A percentile compares a stretch with the other conserved stretches of the same genome.
Evolutionary conservation across 2,113 vertebrate genomes (phyloP).

Genomic region (Hemibagrus wyckioides): DNA sequence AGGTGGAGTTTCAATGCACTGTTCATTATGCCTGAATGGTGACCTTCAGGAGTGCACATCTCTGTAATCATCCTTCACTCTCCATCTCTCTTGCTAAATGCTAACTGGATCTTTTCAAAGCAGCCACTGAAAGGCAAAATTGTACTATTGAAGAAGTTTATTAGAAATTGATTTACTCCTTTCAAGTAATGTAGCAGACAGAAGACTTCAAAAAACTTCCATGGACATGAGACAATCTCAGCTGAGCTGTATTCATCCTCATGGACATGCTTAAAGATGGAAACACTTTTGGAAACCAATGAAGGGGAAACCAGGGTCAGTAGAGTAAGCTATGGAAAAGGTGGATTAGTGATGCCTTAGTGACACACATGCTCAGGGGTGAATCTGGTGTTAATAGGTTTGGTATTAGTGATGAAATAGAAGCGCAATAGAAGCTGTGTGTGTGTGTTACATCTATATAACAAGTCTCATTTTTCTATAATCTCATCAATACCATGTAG

Average conservation of each 20-base stretch:
- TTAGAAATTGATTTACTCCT: conserved; percentile 60
- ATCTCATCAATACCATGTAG: neutral
- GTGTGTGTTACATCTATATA: neutral
- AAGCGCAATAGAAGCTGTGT: conserved; percentile 1
- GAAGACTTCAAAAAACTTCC: conserved; percentile 52
- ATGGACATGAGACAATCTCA: conserved; percentile 49
- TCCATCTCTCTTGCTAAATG: conserved; percentile 53
- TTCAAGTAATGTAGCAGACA: conserved; percentile 45
- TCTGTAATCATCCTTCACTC: conserved; percentile 57
- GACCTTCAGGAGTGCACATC: conserved; percentile 55
- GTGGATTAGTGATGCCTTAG: conserved; percentile 31
- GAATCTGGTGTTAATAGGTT: neutral
- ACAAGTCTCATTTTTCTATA: neutral
- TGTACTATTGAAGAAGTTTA: conserved; percentile 56
- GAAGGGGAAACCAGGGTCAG: conserved; percentile 37
- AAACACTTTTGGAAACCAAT: conserved; percentile 35
- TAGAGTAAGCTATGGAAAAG: conserved; percentile 25
- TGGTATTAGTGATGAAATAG: conserved; percentile 23
- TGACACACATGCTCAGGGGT: conserved; percentile 8
- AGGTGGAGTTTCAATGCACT: conserved; percentile 52
- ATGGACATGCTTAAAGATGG: conserved; percentile 34
- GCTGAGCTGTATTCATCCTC: conserved; percentile 22
- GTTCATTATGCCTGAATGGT: conserved; percentile 53
- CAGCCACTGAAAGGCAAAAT: conserved; percentile 56
- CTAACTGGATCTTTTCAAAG: conserved; percentile 57